phyloP scores from a whole-genome alignment of 2,797 vertebrate species.

The Melanogrammus aeglefinus region DNA sequence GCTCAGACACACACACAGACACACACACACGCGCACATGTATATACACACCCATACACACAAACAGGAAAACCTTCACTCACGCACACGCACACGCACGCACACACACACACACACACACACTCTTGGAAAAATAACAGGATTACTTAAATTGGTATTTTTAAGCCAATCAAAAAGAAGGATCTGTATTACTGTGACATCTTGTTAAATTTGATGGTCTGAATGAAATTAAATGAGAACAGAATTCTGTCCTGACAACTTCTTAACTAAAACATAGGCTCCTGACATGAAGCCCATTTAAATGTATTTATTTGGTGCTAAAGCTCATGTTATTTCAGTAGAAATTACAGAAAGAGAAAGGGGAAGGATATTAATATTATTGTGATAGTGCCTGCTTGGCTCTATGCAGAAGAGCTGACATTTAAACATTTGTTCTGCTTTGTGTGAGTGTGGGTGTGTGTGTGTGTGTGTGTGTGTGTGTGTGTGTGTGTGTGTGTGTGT shows the following conservation, averaged over 20 bases:
- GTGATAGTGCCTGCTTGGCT: slow-evolving; percentile 50
- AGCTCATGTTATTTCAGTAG: slow-evolving; percentile 1
- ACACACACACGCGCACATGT: too few relatives aligned
- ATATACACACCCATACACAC: too few relatives aligned
- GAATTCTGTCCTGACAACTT: not conserved
- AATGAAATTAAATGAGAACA: not conserved
- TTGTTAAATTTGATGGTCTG: not conserved
- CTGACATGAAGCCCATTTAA: not conserved
- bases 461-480: slow-evolving; percentile 29
- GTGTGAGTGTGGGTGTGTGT: slow-evolving; percentile 53
- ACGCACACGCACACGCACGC: too few relatives aligned
- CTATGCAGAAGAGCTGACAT: slow-evolving; percentile 72
- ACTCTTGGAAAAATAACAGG: not conserved
- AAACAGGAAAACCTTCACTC: too few relatives aligned
- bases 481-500: slow-evolving; percentile 17
- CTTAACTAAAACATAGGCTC: not conserved
- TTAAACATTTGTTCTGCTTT: slow-evolving; percentile 72
- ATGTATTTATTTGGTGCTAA: not conserved
- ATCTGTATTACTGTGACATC: too few relatives aligned
- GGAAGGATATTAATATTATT: slow-evolving; percentile 26
- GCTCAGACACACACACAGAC: too few relatives aligned
- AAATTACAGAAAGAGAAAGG: slow-evolving; percentile 23
- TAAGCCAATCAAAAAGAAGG: too few relatives aligned
- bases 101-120: too few relatives aligned
- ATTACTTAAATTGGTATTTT: not conserved